Evolutionary conservation across 2,797 vertebrate species (phyloP), one percentile per base, ranked within the genome.

Genomic region (Galagoides demidoff): DNA sequence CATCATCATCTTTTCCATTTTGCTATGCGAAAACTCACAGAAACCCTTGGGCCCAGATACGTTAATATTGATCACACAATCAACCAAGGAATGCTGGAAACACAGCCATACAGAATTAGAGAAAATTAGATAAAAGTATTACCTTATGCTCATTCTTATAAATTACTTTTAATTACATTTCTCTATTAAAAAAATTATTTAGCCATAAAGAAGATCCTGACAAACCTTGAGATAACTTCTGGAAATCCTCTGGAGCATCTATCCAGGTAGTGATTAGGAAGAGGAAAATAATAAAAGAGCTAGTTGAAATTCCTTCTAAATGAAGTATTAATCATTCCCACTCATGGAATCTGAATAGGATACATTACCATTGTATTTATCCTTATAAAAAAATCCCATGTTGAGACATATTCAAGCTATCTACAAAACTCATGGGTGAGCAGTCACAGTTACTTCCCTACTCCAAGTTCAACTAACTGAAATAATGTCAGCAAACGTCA

Each of bases 361-460:
- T 95, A 95, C 95, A 90, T 97, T 95, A 97, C 87, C 95, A 55
- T 27, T 96, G 59, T 93, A 94, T 89, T 84, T 5, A 70, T 86
- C 20, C 68, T 66, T 57, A 71, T 29, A n/a, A 83, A 90, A 90
- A 90, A 76, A 43, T 97, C 66, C 77, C 88, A 88, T 70, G 95
- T 84, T 97, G 92, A 84, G 84, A 37, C 59, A 90, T 78, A 95
- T 83, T 59, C 73, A 86, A 95, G 89, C 83, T 76, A 77, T 66
- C 64, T 78, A 88, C 5, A 97, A 96, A 96, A 96, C 64, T 49
- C 34, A 64, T 96, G 95, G 92, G 45, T 97, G 93, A 92, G 22
- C 34, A 92, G 86, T 52, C n/a, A 96, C 84, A 88, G 92, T 76
- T 96, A 96, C 94, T 96, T 95, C 45, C 55, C 93, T 29, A 85